These are phyloP conservation scores for Porites divaricata DNA, from an alignment of 92 coral and sea anemone genomes.

Conservation along the genomic window DNA sequence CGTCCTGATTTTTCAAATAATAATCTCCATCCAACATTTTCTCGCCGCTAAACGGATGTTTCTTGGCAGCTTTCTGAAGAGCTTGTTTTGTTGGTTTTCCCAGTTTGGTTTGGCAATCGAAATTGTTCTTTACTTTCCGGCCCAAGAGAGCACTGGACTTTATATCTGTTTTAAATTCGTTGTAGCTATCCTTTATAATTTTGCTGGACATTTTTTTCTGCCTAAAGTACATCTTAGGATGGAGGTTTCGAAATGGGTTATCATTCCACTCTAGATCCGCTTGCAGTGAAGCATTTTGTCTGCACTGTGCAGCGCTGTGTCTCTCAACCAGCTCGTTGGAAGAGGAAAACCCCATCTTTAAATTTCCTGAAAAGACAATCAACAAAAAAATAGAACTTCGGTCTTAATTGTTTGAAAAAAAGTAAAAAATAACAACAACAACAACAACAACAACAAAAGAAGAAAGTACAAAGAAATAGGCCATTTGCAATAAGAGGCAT, in stretches of 20 bases:
- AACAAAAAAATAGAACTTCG: too few relatives aligned
- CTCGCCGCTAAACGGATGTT: neutral
- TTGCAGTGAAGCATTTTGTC: neutral
- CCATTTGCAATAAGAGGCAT: too few relatives aligned
- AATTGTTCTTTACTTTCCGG: neutral
- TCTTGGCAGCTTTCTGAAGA: neutral
- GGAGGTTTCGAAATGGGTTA: constrained; percentile 32
- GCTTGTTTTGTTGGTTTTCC: neutral
- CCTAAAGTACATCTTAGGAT: constrained; percentile 27
- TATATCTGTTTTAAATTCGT: neutral
- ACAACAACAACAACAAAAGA: too few relatives aligned
- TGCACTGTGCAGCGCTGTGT: neutral
- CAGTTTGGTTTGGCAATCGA: neutral
- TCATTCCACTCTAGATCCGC: constrained; percentile 13
- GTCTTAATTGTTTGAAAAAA: too few relatives aligned
- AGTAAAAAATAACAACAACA: too few relatives aligned
- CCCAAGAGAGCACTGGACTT: neutral
- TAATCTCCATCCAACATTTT: too few relatives aligned
- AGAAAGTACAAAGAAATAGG: too few relatives aligned
- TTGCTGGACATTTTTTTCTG: constrained; percentile 12
- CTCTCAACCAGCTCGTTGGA: neutral
- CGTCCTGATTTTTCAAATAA: neutral
- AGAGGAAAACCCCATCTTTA: neutral
- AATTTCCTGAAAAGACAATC: neutral
- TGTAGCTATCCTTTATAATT: neutral